phyloP scores from a whole-genome alignment of 2,888 invertebrate species.

The Desoria tigrina region DNA sequence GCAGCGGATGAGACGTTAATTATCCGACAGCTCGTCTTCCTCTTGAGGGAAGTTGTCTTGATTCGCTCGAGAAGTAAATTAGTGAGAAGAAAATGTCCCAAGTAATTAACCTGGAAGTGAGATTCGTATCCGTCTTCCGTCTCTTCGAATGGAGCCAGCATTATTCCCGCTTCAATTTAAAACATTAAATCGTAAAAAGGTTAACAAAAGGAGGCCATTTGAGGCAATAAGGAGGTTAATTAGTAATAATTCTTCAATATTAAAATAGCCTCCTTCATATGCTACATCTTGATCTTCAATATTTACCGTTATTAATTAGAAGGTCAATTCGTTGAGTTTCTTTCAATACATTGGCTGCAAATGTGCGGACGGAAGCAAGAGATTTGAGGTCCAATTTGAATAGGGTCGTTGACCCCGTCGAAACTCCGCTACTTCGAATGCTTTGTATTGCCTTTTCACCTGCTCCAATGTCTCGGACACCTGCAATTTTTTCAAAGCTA shows the following conservation, averaged over 20 bases:
- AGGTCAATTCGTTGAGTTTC: conserved; percentile 69
- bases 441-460: neutral
- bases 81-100: conserved; percentile 81
- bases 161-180: conserved; percentile 90
- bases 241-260: too few species aligned
- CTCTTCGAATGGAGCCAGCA: conserved; percentile 77
- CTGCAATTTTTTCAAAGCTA: too few species aligned
- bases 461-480: conserved; percentile 69
- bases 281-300: too few species aligned
- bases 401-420: neutral
- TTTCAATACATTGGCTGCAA: conserved; percentile 67
- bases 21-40: conserved; percentile 67
- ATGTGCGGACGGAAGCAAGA: conserved; percentile 71
- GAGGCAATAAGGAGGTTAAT: too few species aligned
- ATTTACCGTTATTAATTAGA: conserved; percentile 80
- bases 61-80: conserved; percentile 78
- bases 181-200: too few species aligned
- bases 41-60: conserved; percentile 62
- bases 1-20: conserved; percentile 85
- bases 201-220: too few species aligned
- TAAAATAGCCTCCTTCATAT: too few species aligned
- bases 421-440: neutral
- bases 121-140: conserved; percentile 82
- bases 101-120: conserved; percentile 82
- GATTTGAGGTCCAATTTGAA: conserved; percentile 62